phyloP scores from a whole-genome alignment of 53 echinoderm and acorn worm species.

The Echinarachnius parma region DNA sequence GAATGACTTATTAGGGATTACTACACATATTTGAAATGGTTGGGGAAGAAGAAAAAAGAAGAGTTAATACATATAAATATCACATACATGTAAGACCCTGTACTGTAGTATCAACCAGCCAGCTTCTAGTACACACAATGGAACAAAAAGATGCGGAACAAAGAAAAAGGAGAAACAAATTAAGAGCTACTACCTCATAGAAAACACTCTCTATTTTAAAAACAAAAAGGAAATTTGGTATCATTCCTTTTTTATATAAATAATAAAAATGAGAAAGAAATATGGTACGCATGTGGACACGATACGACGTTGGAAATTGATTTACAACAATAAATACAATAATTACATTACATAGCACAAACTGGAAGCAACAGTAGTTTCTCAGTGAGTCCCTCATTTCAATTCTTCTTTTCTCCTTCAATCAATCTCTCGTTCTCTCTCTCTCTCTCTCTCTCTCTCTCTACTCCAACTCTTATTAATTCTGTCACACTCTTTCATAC shows the following conservation, averaged over 20 bases:
- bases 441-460: background rate
- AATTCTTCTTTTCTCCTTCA: background rate
- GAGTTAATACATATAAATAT: background rate
- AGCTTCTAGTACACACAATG: constrained; percentile 2
- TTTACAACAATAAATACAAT: constrained; percentile 42
- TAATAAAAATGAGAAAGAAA: constrained; percentile 25
- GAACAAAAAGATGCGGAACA: background rate
- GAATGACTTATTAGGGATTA: too few relatives aligned
- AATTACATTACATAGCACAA: constrained; percentile 19
- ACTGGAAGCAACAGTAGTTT: constrained; percentile 22
- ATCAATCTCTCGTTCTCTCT: background rate
- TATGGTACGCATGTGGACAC: background rate
- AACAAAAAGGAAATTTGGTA: constrained; percentile 20
- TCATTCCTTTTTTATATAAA: constrained; percentile 4
- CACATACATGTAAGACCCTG: constrained; percentile 31
- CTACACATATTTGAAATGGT: too few relatives aligned
- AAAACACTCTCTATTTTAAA: constrained; percentile 40
- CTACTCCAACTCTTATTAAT: too few relatives aligned
- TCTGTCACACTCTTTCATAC: too few relatives aligned
- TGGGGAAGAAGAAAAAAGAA: too few relatives aligned
- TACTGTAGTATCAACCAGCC: constrained; percentile 43
- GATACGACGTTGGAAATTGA: constrained; percentile 1
- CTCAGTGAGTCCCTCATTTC: background rate
- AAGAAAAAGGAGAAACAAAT: constrained; percentile 15
- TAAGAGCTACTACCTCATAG: constrained; percentile 28